Percentiles rank a stretch among this genome's conserved stretches.
phyloP scores from a whole-genome alignment of 2,113 vertebrate species.

The Rhegmatorhina hoffmannsi region DNA sequence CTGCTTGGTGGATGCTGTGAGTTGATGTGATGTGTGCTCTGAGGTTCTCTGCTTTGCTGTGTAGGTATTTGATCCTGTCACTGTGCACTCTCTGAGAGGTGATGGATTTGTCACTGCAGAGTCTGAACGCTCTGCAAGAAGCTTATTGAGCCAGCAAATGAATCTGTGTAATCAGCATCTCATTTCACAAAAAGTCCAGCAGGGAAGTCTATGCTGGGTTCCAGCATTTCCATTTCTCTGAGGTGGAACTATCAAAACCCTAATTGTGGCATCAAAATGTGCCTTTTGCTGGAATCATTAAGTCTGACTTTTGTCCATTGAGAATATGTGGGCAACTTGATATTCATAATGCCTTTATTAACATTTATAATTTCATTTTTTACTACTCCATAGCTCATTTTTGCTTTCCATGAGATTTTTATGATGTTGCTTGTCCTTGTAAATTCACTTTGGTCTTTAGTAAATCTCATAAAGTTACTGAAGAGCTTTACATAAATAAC shows the following conservation, averaged over 20 bases:
- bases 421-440: neutral
- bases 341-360: constrained; percentile 12
- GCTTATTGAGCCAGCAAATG: neutral
- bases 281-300: neutral
- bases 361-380: neutral
- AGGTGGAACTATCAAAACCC: neutral
- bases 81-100: neutral
- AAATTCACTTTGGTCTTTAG: neutral
- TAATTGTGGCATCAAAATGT: neutral
- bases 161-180: neutral
- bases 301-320: neutral
- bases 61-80: neutral
- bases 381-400: neutral
- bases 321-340: neutral
- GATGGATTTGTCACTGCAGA: neutral
- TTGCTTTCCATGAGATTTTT: neutral
- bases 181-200: neutral
- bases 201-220: neutral
- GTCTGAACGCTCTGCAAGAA: neutral
- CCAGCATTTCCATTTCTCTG: neutral
- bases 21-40: too few relatives aligned
- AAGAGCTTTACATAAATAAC: neutral
- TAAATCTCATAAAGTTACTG: neutral
- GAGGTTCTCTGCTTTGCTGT: neutral
- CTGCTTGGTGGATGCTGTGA: accelerated